Percentiles rank a stretch among this genome's conserved stretches.
These are phyloP conservation scores for Toxostoma redivivum DNA, from an alignment of 2,113 vertebrate genomes.

Conservation along the genomic window DNA sequence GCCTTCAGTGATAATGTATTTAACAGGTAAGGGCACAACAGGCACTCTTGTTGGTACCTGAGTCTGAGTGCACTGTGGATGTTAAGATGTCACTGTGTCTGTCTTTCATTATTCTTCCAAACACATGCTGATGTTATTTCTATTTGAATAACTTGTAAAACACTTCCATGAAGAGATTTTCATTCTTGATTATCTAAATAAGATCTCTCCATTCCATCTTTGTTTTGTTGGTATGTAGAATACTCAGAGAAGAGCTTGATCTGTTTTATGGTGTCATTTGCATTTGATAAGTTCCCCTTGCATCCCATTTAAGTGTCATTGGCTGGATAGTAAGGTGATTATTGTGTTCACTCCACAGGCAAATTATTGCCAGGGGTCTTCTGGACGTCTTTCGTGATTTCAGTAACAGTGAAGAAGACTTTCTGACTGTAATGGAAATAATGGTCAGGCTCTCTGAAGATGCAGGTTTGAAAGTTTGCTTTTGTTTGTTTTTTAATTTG, in stretches of 20 bases:
- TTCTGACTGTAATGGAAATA: conserved; percentile 86
- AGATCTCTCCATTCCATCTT: background rate
- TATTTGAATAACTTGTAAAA: background rate
- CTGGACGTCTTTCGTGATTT: conserved; percentile 86
- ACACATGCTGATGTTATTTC: background rate
- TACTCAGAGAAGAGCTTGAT: background rate
- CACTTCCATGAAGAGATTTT: background rate
- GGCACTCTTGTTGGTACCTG: background rate
- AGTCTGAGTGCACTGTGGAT: background rate
- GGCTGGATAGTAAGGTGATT: background rate
- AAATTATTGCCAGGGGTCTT: conserved; percentile 87
- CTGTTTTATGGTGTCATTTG: background rate
- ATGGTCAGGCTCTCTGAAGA: conserved; percentile 88
- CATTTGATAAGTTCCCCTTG: background rate
- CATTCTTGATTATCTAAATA: background rate
- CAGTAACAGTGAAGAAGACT: conserved; percentile 86
- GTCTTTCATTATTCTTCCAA: background rate
- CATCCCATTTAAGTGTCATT: background rate
- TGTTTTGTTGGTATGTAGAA: background rate
- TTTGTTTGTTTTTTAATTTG: background rate
- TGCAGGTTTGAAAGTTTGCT: conserved; percentile 74
- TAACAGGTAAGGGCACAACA: conserved; percentile 76
- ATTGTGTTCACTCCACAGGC: conserved; percentile 64
- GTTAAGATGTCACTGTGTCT: background rate
- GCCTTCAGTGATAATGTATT: conserved; percentile 90